Base-by-base conservation (phyloP, 1,140 invertebrate genomes). In the Hesperophylax magnus region DNA sequence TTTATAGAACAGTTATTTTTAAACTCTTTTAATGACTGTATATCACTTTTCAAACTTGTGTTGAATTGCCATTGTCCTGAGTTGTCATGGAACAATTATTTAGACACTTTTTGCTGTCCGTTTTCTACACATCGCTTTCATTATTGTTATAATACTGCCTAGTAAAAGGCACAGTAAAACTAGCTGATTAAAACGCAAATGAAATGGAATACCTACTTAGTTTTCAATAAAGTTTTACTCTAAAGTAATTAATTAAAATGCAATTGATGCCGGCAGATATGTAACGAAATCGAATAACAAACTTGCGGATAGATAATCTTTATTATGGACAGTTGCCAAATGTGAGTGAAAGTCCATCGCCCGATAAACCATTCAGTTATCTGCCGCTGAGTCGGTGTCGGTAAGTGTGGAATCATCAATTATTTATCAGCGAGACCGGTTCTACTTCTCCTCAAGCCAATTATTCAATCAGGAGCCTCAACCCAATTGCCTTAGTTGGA, bases 261-360 rank as follows among this genome's bases (percentile, higher is more conserved):
- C 56, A 58, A 11, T 22, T 58, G 5, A 18, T 9, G 56, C n/a
- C 5, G 5, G 56, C 56, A 18, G 56, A 18, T 18, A 20, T 7
- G 58, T 61, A 61, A 61, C 58, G 14, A 20, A 18, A 18, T 61
- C 20, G 1, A 15, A 24, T 61, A n/a, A 20, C 58, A 20, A 61
- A 61, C 8, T 15, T 61, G 58, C 17, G 2, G 58, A 20, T 61
- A 61, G 58, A 20, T 58, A 20, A 47, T 47, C 39, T 61, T 24
- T 20, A 61, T 61, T 7, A 61, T 61, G 58, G 58, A 15, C 58
- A 61, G 58, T 61, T 61, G 58, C 58, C 58, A 61, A 61, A 61
- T 61, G 6, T 61, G 58, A 61, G 58, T 20, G n/a, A 61, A 61
- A 61, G 58, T 61, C 58, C 58, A 61, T 14, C 15, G n/a, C 20